Evolutionary conservation across 2,797 vertebrate species (phyloP), one percentile per base, ranked within the genome.

Genomic region (Crenichthys baileyi): DNA sequence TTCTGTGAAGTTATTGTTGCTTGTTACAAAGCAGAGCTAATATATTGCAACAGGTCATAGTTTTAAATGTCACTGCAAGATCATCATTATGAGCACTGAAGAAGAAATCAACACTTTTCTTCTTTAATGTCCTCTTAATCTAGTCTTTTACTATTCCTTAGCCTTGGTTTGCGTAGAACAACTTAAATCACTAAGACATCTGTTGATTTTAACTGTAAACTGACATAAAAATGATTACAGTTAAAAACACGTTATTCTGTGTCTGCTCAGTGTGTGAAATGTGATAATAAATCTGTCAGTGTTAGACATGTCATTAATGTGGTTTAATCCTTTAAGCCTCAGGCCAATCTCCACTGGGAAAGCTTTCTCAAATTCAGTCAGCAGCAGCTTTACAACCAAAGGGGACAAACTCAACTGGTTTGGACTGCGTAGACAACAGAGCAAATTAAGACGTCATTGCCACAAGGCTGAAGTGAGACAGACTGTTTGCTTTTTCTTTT

Each of bases 351-450:
- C 65, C 65, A 24, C 39, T 68, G 65, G 39, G 65, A 41, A 68
- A 41, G 65, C 70, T 80, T 84, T 73, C 36, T 68, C 65, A 44
- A 68, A 68, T 68, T 68, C 65, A 68, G 65, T 44, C 39, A 22
- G 39, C 65, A 68, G 39, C 20, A 68, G 39, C 65, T 41, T 5
- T 11, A 44, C 39, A 44, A 68, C 65, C 11, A 68, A 12, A 24
- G 4, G 65, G 36, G 65, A 9, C 39, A n/a, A 68, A 41, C 65
- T n/a, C 65, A 68, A 44, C 65, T 44, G 65, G 22, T 44, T 41
- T n/a, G 20, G 22, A 68, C 55, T 24, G 24, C 22, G n/a, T n/a
- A n/a, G 7, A 56, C 39, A 41, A 5, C 39, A 68, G 36, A 44
- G 20, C 39, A 68, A 68, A 68, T 24, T 13, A 68, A 68, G 65